Conservation (phyloP, 2,113 vertebrate genomes). For the Monarcha castaneiventris region DNA sequence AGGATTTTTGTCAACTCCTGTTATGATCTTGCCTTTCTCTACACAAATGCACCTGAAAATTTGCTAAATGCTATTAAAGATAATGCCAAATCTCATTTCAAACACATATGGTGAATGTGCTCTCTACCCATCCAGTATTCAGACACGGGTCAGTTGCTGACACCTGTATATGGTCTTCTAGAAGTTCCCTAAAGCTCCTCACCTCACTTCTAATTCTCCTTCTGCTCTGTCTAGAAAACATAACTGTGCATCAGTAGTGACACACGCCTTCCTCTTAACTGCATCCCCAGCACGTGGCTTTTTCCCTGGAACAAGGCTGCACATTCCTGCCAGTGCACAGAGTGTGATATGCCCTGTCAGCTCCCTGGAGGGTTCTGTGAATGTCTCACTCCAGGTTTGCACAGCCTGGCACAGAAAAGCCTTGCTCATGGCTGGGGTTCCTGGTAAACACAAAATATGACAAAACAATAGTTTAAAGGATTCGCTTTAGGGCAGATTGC, state of each 20-base stretch:
- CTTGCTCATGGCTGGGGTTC: background rate
- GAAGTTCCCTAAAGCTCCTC: background rate
- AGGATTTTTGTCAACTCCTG: background rate
- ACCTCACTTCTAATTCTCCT: background rate
- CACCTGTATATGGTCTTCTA: background rate
- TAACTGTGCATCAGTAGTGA: background rate
- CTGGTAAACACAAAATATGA: background rate
- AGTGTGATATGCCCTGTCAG: fast-evolving
- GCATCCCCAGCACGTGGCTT: background rate
- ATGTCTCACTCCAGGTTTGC: background rate
- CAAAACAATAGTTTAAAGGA: background rate
- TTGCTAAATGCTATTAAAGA: background rate
- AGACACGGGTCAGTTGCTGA: background rate
- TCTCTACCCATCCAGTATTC: background rate
- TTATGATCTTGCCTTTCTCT: background rate
- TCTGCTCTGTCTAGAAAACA: background rate
- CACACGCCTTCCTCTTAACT: background rate
- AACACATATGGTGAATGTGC: background rate
- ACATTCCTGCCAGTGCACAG: background rate
- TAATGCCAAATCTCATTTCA: background rate
- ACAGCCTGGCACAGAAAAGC: background rate
- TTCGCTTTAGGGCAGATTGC: background rate
- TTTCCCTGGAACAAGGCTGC: background rate
- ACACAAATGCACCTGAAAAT: background rate
- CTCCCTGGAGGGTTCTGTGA: background rate